A percentile compares a stretch with the other conserved stretches of the same genome.
These are phyloP conservation scores for Bhutanitis thaidina DNA, from an alignment of 2,888 invertebrate species.

Conservation along the genomic window DNA sequence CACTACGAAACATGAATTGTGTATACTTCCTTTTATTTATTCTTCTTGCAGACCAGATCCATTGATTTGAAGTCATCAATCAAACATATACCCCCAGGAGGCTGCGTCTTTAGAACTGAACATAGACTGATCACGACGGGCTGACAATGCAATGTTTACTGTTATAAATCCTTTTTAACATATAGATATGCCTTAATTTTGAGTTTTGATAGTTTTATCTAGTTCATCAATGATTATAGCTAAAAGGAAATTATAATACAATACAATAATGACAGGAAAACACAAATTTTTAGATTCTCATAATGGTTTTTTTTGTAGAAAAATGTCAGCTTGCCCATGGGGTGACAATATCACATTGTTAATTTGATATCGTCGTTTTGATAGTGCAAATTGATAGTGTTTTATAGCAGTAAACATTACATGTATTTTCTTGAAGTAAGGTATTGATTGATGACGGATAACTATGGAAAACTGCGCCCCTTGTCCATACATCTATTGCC, in stretches of 20 bases:
- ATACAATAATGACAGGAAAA: too few species aligned
- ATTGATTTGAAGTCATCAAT: slow-evolving; percentile 80
- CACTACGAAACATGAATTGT: slow-evolving; percentile 5
- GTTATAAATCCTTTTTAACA: slow-evolving; percentile 8
- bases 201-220: too few species aligned
- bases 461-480: slow-evolving; percentile 60
- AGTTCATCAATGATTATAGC: too few species aligned
- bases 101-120: slow-evolving; percentile 74
- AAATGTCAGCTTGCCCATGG: too few species aligned
- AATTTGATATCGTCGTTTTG: too few species aligned
- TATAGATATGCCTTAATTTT: not conserved
- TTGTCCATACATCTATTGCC: slow-evolving; percentile 45
- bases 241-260: too few species aligned
- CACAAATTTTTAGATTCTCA: too few species aligned
- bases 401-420: not conserved
- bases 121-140: slow-evolving; percentile 72
- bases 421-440: slow-evolving; percentile 22
- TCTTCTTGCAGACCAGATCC: slow-evolving; percentile 63
- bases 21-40: slow-evolving; percentile 21
- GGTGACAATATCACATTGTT: too few species aligned
- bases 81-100: slow-evolving; percentile 58
- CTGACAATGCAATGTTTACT: slow-evolving; percentile 38
- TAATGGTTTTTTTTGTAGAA: too few species aligned
- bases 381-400: slow-evolving; percentile 16
- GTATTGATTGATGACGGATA: slow-evolving; percentile 78